phyloP scores from a whole-genome alignment of 2,113 vertebrate species.

The Calypte anna region DNA sequence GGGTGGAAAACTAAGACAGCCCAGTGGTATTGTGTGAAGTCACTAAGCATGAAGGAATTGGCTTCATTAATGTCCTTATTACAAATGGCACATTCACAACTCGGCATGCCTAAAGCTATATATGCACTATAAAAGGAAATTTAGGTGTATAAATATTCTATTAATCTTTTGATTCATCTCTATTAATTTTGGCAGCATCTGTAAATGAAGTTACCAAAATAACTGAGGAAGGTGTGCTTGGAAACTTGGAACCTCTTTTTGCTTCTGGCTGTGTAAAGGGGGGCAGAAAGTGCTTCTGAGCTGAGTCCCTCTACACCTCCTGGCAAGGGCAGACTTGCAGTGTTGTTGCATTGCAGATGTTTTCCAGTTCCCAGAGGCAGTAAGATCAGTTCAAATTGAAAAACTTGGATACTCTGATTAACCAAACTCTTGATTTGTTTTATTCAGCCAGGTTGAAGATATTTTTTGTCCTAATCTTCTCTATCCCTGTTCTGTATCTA shows the following conservation, averaged over 20 bases:
- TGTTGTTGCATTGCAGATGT: neutral
- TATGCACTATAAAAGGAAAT: neutral
- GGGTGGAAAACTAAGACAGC: neutral
- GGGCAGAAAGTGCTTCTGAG: neutral
- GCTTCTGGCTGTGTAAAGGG: neutral
- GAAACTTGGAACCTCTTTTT: neutral
- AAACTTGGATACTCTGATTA: neutral
- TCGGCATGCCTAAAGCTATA: neutral
- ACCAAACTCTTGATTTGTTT: neutral
- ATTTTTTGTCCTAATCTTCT: neutral
- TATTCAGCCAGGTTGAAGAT: neutral
- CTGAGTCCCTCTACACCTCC: neutral
- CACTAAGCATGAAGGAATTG: neutral
- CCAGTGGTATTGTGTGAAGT: neutral
- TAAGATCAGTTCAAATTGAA: neutral
- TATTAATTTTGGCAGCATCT: neutral
- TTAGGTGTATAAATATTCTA: neutral
- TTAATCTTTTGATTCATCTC: neutral
- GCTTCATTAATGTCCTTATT: neutral
- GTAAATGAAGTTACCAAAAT: neutral
- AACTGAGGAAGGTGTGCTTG: rapidly evolving
- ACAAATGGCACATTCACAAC: neutral
- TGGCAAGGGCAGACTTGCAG: neutral
- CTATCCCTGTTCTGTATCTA: neutral
- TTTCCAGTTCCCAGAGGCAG: neutral